Conservation (phyloP, 2,888 invertebrate species). For the Trypoxylon attenuatum region DNA sequence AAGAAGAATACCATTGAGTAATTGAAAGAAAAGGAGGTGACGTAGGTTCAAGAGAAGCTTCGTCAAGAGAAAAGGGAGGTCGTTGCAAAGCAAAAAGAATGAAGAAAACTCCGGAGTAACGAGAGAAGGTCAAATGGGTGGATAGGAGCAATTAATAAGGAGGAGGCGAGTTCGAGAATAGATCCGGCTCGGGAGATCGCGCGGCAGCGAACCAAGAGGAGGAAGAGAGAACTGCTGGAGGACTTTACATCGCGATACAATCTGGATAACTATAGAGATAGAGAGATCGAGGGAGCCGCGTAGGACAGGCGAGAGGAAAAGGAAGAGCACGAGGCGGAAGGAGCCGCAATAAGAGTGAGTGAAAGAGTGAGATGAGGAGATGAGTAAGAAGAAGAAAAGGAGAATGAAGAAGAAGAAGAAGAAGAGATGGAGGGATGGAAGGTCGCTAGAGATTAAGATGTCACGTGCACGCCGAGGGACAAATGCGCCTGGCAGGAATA, state of each 20-base stretch:
- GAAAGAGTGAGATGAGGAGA: not conserved
- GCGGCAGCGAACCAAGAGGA: not conserved
- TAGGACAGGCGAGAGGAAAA: conserved; percentile 17
- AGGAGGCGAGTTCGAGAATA: too few species aligned
- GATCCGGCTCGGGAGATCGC: not conserved
- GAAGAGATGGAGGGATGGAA: conserved; percentile 5
- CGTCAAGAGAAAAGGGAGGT: not conserved
- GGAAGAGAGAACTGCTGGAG: too few species aligned
- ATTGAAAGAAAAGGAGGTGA: not conserved
- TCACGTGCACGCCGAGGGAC: conserved; percentile 62
- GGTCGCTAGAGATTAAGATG: conserved; percentile 62
- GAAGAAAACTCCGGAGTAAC: too few species aligned
- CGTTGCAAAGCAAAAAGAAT: not conserved
- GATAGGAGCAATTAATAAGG: not conserved
- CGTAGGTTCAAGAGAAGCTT: not conserved
- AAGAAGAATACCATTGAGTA: too few species aligned
- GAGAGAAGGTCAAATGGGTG: not conserved
- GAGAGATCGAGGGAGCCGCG: not conserved
- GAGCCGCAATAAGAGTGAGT: not conserved
- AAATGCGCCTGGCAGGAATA: conserved; percentile 48
- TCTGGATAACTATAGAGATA: not conserved
- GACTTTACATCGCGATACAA: too few species aligned
- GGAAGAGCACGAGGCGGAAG: not conserved
- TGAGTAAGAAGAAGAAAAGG: not conserved
- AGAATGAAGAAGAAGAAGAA: not conserved